Evolutionary conservation across 2,888 invertebrate genomes (phyloP).

Genomic region (Aleiodes alternator): DNA sequence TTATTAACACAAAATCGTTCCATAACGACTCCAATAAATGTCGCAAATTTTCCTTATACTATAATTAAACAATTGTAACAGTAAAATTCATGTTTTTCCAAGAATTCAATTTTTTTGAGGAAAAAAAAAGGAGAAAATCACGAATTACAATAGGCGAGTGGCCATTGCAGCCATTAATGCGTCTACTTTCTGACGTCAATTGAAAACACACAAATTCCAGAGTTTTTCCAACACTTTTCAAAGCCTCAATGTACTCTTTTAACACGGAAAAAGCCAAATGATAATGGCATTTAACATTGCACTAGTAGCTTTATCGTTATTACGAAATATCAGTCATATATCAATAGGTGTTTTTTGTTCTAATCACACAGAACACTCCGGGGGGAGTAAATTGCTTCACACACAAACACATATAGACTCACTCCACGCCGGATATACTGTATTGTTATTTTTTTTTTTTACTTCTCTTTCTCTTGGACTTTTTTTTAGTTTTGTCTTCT

Average conservation of each 20-base stretch:
- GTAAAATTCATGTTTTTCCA: background rate
- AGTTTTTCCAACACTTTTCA: slow-evolving; percentile 49
- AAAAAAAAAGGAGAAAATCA: too few relatives aligned
- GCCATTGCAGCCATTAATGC: slow-evolving; percentile 38
- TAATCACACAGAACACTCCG: slow-evolving; percentile 4
- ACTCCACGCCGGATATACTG: slow-evolving; percentile 38
- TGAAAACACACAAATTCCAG: slow-evolving; percentile 63
- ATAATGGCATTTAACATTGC: slow-evolving; percentile 47
- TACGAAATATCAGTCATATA: slow-evolving; percentile 54
- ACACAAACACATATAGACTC: slow-evolving; percentile 18
- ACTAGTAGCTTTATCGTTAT: slow-evolving; percentile 63
- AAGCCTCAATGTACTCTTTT: too few relatives aligned
- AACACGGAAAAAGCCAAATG: too few relatives aligned
- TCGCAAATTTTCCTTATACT: background rate
- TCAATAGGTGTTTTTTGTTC: background rate
- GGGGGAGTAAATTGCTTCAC: background rate
- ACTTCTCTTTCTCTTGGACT: background rate
- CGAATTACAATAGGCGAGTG: slow-evolving; percentile 43
- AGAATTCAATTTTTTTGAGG: too few relatives aligned
- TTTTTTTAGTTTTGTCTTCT: background rate
- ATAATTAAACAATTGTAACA: background rate
- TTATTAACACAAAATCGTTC: background rate
- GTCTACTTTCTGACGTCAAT: slow-evolving; percentile 58
- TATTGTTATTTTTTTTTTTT: slow-evolving; percentile 26
- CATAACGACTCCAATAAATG: background rate